phyloP scores from a whole-genome alignment of 2,888 invertebrate genomes.

The Chloroclysta siterata region DNA sequence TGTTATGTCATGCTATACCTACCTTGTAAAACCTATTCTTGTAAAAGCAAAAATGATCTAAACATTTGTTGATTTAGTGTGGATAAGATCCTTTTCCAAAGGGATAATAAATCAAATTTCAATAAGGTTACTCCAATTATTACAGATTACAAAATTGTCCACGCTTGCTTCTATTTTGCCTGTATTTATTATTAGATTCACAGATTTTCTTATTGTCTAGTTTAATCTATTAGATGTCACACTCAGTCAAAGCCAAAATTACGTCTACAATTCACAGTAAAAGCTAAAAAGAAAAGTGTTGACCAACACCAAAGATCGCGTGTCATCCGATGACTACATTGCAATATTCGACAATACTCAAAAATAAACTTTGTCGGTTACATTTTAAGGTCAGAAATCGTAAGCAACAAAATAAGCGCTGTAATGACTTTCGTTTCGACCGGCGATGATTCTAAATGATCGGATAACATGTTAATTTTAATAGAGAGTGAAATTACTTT shows the following conservation, averaged over 20 bases:
- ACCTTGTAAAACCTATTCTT: too few species aligned
- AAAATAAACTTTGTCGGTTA: constrained; percentile 20
- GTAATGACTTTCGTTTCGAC: constrained; percentile 55
- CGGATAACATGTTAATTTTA: constrained; percentile 65
- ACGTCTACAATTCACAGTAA: constrained; percentile 19
- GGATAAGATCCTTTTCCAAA: too few species aligned
- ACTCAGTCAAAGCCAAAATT: not conserved
- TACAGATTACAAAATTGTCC: too few species aligned
- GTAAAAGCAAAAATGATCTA: not conserved
- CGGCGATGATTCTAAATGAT: constrained; percentile 59
- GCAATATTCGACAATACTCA: constrained; percentile 28
- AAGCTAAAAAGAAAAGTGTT: constrained; percentile 31
- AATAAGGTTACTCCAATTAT: too few species aligned
- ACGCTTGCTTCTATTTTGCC: not conserved
- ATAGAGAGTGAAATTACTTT: constrained; percentile 61
- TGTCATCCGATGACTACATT: constrained; percentile 31
- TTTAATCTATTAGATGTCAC: too few species aligned
- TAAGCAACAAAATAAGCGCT: constrained; percentile 22
- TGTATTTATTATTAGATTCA: too few species aligned
- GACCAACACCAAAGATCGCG: constrained; percentile 27
- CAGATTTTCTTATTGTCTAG: too few species aligned
- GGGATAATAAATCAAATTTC: too few species aligned
- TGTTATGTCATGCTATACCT: too few species aligned
- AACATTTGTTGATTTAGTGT: not conserved
- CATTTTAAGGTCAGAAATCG: constrained; percentile 24